phyloP scores from a whole-genome alignment of 2,888 invertebrate species.

The Synergus umbraculus region DNA sequence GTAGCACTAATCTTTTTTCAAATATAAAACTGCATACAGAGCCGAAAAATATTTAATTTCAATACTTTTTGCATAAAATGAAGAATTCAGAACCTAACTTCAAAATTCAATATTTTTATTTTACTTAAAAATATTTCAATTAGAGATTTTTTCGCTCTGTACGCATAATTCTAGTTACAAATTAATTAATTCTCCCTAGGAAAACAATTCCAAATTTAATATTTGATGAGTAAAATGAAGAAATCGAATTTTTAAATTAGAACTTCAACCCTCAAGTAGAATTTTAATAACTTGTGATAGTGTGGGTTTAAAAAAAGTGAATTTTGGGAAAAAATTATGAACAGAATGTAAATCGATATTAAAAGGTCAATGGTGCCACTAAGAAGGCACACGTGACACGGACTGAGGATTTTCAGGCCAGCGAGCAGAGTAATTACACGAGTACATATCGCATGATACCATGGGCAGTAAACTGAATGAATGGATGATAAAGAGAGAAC shows the following conservation, averaged over 20 bases:
- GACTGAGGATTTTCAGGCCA: slow-evolving; percentile 68
- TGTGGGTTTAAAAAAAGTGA: background rate
- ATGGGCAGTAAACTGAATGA: slow-evolving; percentile 15
- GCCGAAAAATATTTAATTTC: too few relatives aligned
- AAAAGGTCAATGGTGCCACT: slow-evolving; percentile 35
- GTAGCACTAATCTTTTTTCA: too few relatives aligned
- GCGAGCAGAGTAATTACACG: slow-evolving; percentile 63
- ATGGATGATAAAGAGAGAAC: slow-evolving; percentile 27
- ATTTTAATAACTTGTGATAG: background rate
- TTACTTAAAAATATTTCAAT: too few relatives aligned
- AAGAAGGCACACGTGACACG: slow-evolving; percentile 53
- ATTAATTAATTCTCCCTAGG: too few relatives aligned
- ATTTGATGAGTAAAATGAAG: background rate
- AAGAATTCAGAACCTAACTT: too few relatives aligned
- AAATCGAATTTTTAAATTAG: background rate
- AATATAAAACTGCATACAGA: too few relatives aligned
- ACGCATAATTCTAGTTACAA: too few relatives aligned
- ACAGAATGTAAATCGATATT: background rate
- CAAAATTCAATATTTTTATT: too few relatives aligned
- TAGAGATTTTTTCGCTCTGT: too few relatives aligned
- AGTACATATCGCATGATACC: slow-evolving; percentile 26
- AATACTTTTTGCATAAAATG: too few relatives aligned
- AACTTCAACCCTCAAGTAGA: background rate
- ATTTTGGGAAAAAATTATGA: background rate
- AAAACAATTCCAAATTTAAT: too few relatives aligned